Percentiles rank a stretch among this genome's conserved stretches.
phyloP scores from a whole-genome alignment of 2,888 invertebrate genomes.

The Anthophora plumipes region DNA sequence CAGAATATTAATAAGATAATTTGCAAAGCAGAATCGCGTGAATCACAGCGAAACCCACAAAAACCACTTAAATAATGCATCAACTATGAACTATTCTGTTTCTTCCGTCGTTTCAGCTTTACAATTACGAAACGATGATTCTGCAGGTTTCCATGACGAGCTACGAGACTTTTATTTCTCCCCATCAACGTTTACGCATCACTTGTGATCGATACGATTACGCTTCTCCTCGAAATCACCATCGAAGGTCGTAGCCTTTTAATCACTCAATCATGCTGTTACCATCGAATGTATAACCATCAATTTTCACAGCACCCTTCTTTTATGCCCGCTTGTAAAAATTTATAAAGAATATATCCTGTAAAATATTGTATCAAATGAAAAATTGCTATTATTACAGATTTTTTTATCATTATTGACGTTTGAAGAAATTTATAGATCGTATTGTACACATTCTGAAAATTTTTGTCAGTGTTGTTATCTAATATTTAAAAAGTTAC shows the following conservation, averaged over 20 bases:
- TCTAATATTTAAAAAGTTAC: too few species aligned
- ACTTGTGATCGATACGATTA: background rate
- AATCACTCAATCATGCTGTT: background rate
- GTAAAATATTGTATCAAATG: background rate
- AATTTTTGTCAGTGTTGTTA: too few species aligned
- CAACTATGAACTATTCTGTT: background rate
- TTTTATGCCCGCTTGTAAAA: background rate
- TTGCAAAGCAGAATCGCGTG: background rate
- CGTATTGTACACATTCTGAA: too few species aligned
- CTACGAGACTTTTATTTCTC: background rate
- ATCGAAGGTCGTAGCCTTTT: background rate
- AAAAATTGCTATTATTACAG: too few species aligned
- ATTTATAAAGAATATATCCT: background rate
- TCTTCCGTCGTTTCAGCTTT: background rate
- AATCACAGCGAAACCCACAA: background rate
- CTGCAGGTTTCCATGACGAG: background rate
- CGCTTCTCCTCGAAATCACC: background rate
- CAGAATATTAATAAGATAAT: background rate
- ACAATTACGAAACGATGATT: constrained; percentile 6
- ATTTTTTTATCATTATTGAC: too few species aligned
- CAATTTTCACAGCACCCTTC: background rate
- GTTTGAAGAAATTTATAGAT: too few species aligned
- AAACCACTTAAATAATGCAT: constrained; percentile 13
- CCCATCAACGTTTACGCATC: background rate
- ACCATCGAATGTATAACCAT: background rate